phyloP scores from a whole-genome alignment of 2,113 vertebrate genomes.

The Platysternon megacephalum region DNA sequence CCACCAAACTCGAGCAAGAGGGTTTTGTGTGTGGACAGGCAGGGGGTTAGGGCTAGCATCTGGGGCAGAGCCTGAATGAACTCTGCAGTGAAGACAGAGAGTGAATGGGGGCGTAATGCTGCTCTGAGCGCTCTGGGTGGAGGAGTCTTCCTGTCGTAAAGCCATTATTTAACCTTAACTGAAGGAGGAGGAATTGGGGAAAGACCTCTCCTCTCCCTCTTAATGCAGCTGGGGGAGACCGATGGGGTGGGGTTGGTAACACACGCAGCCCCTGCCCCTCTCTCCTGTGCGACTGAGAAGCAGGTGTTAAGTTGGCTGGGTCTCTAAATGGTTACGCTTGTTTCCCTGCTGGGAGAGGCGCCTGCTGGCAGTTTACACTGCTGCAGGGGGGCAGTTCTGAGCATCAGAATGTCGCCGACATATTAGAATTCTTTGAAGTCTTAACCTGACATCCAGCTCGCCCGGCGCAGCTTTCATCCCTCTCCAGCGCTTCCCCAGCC shows the following conservation, averaged over 20 bases:
- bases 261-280: background rate
- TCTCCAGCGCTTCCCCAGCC: conserved; percentile 77
- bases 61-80: background rate
- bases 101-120: rapidly evolving
- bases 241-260: background rate
- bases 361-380: conserved; percentile 63
- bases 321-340: background rate
- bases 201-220: too few species aligned
- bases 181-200: background rate
- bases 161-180: background rate
- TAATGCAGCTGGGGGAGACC: background rate
- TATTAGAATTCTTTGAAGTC: conserved; percentile 79
- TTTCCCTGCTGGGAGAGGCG: conserved; percentile 6
- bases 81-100: background rate
- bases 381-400: conserved; percentile 68
- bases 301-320: background rate
- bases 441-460: conserved; percentile 76
- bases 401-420: conserved; percentile 14
- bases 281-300: background rate
- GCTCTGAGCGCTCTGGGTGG: background rate
- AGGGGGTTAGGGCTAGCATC: background rate
- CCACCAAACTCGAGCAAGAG: background rate
- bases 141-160: background rate
- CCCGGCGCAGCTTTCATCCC: conserved; percentile 76
- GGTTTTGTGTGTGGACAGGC: background rate